Conservation (phyloP, 2,113 vertebrate species). For the Cygnus atratus region DNA sequence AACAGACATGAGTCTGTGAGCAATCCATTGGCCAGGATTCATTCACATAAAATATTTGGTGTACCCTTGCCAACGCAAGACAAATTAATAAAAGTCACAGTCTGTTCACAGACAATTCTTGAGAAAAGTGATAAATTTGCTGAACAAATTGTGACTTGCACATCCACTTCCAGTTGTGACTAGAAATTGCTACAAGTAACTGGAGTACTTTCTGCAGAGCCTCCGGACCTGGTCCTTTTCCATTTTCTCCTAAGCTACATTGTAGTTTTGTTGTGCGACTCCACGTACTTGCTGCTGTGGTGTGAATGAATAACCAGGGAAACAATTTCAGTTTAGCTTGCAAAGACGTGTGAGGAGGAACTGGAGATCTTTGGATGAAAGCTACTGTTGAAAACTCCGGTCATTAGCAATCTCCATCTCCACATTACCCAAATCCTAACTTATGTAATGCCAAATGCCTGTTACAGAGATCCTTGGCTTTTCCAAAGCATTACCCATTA, state of each 20-base stretch:
- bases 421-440: background rate
- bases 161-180: conserved; percentile 41
- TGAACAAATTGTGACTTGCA: conserved; percentile 41
- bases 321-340: background rate
- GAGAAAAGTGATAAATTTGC: conserved; percentile 51
- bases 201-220: background rate
- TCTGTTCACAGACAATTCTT: conserved; percentile 31
- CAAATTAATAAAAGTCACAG: conserved; percentile 49
- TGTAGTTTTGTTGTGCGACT: fast-evolving
- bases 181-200: conserved; percentile 6
- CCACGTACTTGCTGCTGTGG: background rate
- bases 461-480: background rate
- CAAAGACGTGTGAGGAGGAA: background rate
- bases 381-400: background rate
- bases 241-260: background rate
- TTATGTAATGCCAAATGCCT: background rate
- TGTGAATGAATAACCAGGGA: background rate
- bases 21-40: conserved; percentile 48
- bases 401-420: background rate
- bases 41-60: conserved; percentile 56
- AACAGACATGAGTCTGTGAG: conserved; percentile 28
- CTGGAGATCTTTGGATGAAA: background rate
- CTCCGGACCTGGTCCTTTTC: background rate
- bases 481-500: background rate
- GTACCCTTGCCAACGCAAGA: conserved; percentile 12